Base-by-base conservation (phyloP, 2,113 vertebrate species). In the Acanthisitta chloris region DNA sequence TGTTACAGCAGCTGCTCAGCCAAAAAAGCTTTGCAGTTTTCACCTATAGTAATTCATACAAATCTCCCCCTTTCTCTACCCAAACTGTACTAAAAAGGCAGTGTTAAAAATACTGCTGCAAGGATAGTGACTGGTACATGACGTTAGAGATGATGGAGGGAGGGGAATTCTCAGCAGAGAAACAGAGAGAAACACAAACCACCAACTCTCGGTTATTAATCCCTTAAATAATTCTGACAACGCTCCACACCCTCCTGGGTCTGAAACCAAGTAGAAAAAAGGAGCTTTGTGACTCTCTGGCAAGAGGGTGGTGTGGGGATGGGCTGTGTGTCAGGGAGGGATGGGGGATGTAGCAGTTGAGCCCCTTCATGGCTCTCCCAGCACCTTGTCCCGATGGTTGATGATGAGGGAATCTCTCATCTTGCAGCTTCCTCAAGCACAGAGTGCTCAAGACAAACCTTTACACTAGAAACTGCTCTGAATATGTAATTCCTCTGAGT, bases 341-440 rank as follows among this genome's bases (percentile, higher is more conserved):
- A 49, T 1, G 2, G 28, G 46, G 17, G 11, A 29, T 2, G 8
- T 10, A 19, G 43, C 46, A 49, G 71, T 5, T 2, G 19, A 86
- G 28, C 29, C 57, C 45, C 46, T 36, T 17, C 1, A 2, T 26
- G 3, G 40, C 71, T 71, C 46, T 17, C 38, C 71, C 31, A 52
- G 29, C 31, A 48, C 3, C 9, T 10, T 16, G 3, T 12, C 48
- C 52, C 4, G 0, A 14, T 0, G 16, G 25, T 7, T 24, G 0
- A 12, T 3, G 3, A 33, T 29, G 36, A 8, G 51, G 42, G 59
- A 36, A 36, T 25, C 15, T 21, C 38, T 49, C 9, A 0, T 42
- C 14, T 14, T 26, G 55, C n/a, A n/a, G n/a, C n/a, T n/a, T n/a
- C n/a, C n/a, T n/a, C n/a, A n/a, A n/a, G n/a, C n/a, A n/a, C n/a